Evolutionary conservation across 2,888 invertebrate species (phyloP), one percentile per base, ranked within the genome.

Genomic region (Caenorhabditis doughertyi): DNA sequence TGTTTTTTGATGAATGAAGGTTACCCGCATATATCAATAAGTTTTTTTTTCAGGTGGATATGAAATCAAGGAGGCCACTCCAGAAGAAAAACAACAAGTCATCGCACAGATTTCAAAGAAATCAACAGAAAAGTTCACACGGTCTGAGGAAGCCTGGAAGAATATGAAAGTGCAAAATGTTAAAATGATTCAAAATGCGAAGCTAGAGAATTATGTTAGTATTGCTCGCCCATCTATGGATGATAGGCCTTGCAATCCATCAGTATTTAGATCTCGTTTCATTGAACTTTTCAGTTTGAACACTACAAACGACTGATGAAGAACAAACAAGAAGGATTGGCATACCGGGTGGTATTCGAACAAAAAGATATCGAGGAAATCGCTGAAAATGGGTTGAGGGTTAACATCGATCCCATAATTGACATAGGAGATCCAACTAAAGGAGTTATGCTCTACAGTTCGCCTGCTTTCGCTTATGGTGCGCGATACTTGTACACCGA

Each of bases 341-440:
- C 21, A 0, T 77, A 65, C 39, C 82, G 82, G 11, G 60, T 65
- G 11, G 72, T 82, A 3, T 25, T 29, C 42, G 39, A 64, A 2
- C 16, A 21, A 2, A 29, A 51, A 0, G 77, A 77, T n/a, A 55
- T 27, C 8, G 4, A 55, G 5, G 9, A 3, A 1, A 81, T 81
- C 25, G 64, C 72, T 0, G 18, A 35, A 16, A 11, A 55, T 0
- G 82, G 82, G 9, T 23, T 82, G 7, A n/a, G 39, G 5, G 60
- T 62, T 3, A 13, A 39, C 2, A 29, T 18, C 2, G 60, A 58
- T 11, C 11, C 9, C 8, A 27, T 77, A 2, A 25, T 47, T n/a
- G 82, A 77, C 9, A 82, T 82, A 13, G 77, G 82, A 25, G 77
- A 82, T 51, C 60, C 67, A 4, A 9, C 27, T 1, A 29, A 35